phyloP scores from a whole-genome alignment of 2,113 vertebrate species.

The Amazona guildingii region DNA sequence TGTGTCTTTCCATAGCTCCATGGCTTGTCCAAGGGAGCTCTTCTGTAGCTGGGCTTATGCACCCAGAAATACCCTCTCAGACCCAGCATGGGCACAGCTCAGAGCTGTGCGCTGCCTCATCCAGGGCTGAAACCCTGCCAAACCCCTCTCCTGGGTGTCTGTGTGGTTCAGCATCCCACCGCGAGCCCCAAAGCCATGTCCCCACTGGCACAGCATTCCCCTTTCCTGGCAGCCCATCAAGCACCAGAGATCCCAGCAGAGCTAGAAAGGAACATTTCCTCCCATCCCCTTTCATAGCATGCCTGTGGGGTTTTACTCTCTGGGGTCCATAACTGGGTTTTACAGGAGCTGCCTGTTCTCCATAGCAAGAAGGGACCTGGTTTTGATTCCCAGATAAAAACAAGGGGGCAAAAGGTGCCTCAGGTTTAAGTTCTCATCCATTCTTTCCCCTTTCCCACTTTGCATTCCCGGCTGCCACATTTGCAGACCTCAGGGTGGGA shows the following conservation, averaged over 20 bases:
- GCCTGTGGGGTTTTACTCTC: neutral
- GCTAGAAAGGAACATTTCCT: neutral
- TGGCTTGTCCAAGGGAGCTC: neutral
- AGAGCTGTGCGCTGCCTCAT: fast-evolving
- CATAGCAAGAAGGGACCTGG: neutral
- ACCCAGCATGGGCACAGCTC: neutral
- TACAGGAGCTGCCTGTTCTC: neutral
- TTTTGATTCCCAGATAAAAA: neutral
- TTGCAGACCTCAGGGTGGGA: neutral
- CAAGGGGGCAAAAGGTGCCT: neutral
- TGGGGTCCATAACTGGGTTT: neutral
- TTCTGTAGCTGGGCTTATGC: neutral
- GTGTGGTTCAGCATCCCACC: neutral
- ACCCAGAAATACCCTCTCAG: neutral
- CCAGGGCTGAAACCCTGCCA: neutral
- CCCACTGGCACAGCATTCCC: neutral
- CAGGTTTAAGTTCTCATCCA: neutral
- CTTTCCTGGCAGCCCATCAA: neutral
- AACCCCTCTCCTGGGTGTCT: neutral
- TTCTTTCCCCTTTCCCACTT: neutral
- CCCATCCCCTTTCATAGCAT: neutral
- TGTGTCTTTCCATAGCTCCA: fast-evolving
- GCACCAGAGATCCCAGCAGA: neutral
- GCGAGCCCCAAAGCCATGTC: fast-evolving
- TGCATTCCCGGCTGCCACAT: neutral